Conservation (phyloP, 2,888 invertebrate genomes). For the Pseudococcus viburni region DNA sequence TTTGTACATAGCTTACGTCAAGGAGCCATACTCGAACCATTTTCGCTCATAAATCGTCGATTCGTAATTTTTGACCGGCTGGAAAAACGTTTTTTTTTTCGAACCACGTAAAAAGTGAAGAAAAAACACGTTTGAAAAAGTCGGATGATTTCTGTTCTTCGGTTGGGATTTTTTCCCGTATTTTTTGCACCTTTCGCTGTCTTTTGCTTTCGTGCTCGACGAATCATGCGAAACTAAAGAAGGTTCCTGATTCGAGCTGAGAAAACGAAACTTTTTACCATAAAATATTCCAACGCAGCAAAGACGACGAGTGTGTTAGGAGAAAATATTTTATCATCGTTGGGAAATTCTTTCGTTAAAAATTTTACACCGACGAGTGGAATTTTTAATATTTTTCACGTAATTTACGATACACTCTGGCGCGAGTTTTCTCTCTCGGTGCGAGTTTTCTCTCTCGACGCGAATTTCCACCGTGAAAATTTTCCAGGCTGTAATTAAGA, state of each 20-base stretch:
- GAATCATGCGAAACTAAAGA: not conserved
- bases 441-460: not conserved
- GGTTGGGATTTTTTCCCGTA: slow-evolving; percentile 7
- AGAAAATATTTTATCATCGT: not conserved
- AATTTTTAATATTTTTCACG: slow-evolving; percentile 36
- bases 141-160: slow-evolving; percentile 15
- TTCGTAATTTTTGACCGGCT: slow-evolving; percentile 37
- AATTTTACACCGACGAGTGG: slow-evolving; percentile 36
- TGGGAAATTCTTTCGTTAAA: not conserved
- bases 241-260: not conserved
- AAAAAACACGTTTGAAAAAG: slow-evolving; percentile 10
- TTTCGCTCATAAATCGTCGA: slow-evolving; percentile 56
- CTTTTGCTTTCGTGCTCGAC: not conserved
- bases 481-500: not conserved
- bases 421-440: not conserved
- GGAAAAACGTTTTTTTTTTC: slow-evolving; percentile 18
- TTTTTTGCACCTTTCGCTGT: not conserved
- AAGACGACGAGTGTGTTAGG: not conserved
- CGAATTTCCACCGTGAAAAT: not conserved
- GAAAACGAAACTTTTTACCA: slow-evolving; percentile 33
- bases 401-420: slow-evolving; percentile 1
- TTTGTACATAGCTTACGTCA: not conserved
- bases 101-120: not conserved
- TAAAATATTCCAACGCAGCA: slow-evolving; percentile 1
- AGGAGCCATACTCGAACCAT: not conserved